Conservation (phyloP, 2,113 vertebrate species). For the Zapornia atra region DNA sequence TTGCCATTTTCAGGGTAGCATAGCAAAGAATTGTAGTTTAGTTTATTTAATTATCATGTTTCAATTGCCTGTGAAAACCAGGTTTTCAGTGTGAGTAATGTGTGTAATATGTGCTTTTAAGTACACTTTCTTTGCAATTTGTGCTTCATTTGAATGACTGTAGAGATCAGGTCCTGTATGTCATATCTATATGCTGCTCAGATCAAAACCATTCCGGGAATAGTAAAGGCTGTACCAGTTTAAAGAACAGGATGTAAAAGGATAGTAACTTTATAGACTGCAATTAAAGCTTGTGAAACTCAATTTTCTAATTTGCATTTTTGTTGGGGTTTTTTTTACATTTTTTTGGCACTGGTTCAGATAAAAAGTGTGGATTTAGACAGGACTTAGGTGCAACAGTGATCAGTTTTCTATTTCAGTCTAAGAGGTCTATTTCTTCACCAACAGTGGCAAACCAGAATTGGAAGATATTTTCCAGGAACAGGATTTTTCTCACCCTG, state of each 20-base stretch:
- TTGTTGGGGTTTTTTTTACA: no score
- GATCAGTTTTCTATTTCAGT: background rate
- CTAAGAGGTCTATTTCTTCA: background rate
- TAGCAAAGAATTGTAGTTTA: background rate
- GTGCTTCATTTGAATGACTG: background rate
- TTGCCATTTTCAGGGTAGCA: background rate
- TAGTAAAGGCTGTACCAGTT: background rate
- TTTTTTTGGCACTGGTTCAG: background rate
- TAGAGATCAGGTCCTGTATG: background rate
- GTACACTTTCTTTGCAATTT: background rate
- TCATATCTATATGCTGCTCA: background rate
- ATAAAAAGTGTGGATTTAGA: background rate
- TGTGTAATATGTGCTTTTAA: background rate
- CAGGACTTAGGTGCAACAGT: background rate
- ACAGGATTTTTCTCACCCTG: background rate
- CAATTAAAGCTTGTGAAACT: background rate
- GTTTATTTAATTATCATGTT: background rate
- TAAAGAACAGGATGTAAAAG: background rate
- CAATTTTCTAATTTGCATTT: background rate
- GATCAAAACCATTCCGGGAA: background rate
- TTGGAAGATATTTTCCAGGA: background rate
- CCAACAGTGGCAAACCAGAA: background rate
- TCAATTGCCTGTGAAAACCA: background rate
- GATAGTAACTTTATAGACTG: background rate
- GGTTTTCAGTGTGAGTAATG: background rate